Evolutionary conservation across 2,888 invertebrate species (phyloP).

Genomic region (Parelbella ahira): DNA sequence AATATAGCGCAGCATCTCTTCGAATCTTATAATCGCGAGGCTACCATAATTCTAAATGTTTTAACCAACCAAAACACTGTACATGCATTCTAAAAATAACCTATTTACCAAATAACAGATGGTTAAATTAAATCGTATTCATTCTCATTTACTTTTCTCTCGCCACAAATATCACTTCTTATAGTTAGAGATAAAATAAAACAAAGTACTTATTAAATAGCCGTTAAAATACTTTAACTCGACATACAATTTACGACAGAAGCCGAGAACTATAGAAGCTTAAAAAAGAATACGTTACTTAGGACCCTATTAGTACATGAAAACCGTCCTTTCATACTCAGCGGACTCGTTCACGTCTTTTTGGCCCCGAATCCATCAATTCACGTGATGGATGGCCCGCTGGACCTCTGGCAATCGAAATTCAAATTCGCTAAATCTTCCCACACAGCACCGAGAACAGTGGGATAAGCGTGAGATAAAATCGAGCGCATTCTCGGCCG

Average conservation of each 20-base stretch:
- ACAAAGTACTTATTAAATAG: conserved; percentile 1
- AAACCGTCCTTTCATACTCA: conserved; percentile 63
- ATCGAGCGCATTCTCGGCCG: neutral
- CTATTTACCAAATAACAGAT: no score
- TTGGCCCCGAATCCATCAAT: conserved; percentile 78
- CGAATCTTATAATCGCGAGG: no score
- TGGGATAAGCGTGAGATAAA: conserved; percentile 35
- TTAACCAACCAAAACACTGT: no score
- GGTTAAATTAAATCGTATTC: no score
- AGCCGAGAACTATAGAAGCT: conserved; percentile 1
- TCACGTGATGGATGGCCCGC: conserved; percentile 75
- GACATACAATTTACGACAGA: neutral
- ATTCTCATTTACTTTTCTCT: no score
- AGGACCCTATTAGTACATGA: conserved; percentile 15
- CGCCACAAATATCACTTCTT: no score
- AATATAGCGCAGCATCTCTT: no score
- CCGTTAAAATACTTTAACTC: no score
- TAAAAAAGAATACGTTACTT: conserved; percentile 48
- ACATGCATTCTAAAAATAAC: no score
- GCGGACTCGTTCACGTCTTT: conserved; percentile 62
- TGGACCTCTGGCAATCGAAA: conserved; percentile 69
- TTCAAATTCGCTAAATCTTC: conserved; percentile 81
- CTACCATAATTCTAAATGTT: no score
- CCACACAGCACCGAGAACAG: conserved; percentile 72
- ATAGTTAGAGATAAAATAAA: neutral